Conservation (phyloP, 2,797 vertebrate genomes). For the Atherinosoma microstoma region DNA sequence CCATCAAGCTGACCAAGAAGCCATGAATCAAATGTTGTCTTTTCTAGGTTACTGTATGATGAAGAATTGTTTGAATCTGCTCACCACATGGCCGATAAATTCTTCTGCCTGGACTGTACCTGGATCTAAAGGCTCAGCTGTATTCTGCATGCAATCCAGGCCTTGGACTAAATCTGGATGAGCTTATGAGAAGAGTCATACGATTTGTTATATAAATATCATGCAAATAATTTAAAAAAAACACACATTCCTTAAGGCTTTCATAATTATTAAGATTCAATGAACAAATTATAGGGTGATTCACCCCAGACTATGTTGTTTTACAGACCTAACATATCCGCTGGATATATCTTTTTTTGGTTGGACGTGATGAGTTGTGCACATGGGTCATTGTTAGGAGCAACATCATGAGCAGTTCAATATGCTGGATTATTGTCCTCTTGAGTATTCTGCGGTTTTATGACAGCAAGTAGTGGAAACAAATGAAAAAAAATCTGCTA, state of each 20-base stretch:
- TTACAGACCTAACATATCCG: slow-evolving; percentile 6
- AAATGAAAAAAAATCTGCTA: slow-evolving; percentile 11
- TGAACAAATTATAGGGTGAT: slow-evolving; percentile 23
- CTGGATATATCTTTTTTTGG: slow-evolving; percentile 4
- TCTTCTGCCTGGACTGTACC: slow-evolving; percentile 50
- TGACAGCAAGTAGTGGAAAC: slow-evolving; percentile 13
- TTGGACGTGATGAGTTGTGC: slow-evolving; percentile 33
- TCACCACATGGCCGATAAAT: slow-evolving; percentile 80
- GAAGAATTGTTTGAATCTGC: slow-evolving; percentile 69
- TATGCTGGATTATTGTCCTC: slow-evolving; percentile 7
- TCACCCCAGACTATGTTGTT: slow-evolving; percentile 44
- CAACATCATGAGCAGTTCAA: slow-evolving; percentile 20
- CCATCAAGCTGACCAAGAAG: slow-evolving; percentile 65
- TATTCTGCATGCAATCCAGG: slow-evolving; percentile 24
- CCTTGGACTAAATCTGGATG: slow-evolving; percentile 7
- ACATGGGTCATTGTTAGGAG: slow-evolving; percentile 30
- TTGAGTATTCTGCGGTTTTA: slow-evolving; percentile 9
- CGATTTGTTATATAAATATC: slow-evolving; percentile 27
- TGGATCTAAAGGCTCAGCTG: slow-evolving; percentile 44
- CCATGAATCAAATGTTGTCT: slow-evolving; percentile 76
- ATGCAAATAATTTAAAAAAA: slow-evolving; percentile 7
- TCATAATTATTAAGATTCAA: slow-evolving; percentile 28
- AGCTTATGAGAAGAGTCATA: slow-evolving; percentile 15
- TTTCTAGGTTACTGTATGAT: slow-evolving; percentile 47
- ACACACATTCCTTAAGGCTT: slow-evolving; percentile 28